These are phyloP conservation scores for Sylvietta virens DNA, from an alignment of 2,113 vertebrate genomes.

Conservation along the genomic window DNA sequence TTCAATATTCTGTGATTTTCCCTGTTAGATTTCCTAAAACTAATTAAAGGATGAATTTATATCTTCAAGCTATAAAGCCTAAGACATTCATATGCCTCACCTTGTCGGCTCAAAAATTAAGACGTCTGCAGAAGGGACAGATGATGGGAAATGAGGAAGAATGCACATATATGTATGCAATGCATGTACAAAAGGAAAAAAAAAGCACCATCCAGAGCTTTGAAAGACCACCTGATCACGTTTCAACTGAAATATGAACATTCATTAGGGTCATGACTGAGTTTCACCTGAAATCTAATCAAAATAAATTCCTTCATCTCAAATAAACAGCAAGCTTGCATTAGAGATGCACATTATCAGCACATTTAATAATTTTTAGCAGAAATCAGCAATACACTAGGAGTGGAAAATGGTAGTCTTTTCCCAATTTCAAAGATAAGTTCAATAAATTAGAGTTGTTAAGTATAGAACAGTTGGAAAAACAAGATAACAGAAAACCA, in stretches of 20 bases:
- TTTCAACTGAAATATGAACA: background rate
- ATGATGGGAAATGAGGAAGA: background rate
- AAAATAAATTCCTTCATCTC: background rate
- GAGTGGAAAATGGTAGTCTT: background rate
- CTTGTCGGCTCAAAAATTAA: background rate
- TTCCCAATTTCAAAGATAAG: background rate
- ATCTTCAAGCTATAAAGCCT: background rate
- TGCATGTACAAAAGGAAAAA: background rate
- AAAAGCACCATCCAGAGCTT: background rate
- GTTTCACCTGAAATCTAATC: background rate
- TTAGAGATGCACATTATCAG: background rate
- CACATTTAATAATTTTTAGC: background rate
- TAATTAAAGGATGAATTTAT: background rate
- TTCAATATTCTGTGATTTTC: background rate
- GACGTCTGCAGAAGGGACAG: background rate
- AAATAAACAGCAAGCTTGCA: background rate
- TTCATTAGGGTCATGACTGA: background rate
- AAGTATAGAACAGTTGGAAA: background rate
- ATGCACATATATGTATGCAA: background rate
- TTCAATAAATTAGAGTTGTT: background rate
- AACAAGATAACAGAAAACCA: background rate
- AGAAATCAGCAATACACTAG: background rate
- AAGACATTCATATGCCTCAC: background rate
- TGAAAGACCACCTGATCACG: background rate
- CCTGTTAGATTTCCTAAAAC: background rate